phyloP scores from a whole-genome alignment of 2,797 vertebrate genomes.

The Leucoraja ocellata region DNA sequence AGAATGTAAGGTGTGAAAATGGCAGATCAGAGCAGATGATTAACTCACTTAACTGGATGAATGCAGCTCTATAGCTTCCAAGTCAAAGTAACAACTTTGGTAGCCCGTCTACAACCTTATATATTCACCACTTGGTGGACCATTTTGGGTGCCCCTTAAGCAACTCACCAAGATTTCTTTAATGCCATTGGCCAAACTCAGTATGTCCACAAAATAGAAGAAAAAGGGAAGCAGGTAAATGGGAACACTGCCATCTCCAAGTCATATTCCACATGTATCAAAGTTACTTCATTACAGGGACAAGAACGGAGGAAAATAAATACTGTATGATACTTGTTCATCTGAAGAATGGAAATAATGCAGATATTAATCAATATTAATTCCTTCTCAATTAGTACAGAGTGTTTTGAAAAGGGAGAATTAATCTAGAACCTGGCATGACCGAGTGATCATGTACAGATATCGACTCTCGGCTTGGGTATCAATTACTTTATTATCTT shows the following conservation, averaged over 20 bases:
- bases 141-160: too few relatives aligned
- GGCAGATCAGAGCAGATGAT: too few relatives aligned
- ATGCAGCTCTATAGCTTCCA: background rate
- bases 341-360: background rate
- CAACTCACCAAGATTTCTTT: too few relatives aligned
- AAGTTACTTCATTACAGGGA: too few relatives aligned
- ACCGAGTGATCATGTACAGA: background rate
- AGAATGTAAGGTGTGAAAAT: too few relatives aligned
- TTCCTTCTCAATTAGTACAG: background rate
- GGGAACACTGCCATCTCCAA: too few relatives aligned
- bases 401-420: background rate
- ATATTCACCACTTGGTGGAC: background rate
- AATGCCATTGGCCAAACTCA: too few relatives aligned
- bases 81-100: background rate
- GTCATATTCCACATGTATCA: too few relatives aligned
- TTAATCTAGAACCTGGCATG: background rate
- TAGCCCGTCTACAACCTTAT: background rate
- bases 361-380: background rate
- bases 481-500: background rate
- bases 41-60: too few relatives aligned
- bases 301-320: background rate
- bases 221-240: too few relatives aligned
- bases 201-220: too few relatives aligned
- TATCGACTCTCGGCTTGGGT: background rate
- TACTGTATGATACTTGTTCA: background rate